Conservation (phyloP, 2,888 invertebrate species). For the Caenorhabditis imperialis region DNA sequence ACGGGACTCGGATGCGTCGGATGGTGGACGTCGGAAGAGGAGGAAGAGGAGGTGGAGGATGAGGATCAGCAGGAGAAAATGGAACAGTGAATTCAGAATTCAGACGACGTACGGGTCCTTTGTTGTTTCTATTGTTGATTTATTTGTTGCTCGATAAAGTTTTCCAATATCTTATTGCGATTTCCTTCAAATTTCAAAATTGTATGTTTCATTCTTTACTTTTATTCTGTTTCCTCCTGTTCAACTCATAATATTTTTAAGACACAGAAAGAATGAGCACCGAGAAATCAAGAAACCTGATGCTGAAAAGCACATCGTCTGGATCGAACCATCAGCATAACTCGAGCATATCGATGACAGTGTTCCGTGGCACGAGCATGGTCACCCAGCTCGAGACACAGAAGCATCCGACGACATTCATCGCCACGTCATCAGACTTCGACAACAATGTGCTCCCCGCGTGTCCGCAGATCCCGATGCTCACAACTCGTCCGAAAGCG, state of each 20-base stretch:
- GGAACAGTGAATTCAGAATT: not conserved
- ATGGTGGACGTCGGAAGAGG: conserved; percentile 70
- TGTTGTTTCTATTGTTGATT: conserved; percentile 10
- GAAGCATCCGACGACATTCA: conserved; percentile 40
- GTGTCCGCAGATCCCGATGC: conserved; percentile 19
- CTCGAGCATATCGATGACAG: conserved; percentile 17
- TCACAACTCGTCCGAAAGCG: not conserved
- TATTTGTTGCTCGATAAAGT: not conserved
- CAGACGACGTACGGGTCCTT: conserved; percentile 1
- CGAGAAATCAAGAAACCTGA: conserved; percentile 44
- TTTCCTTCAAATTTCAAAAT: no score
- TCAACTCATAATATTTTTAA: not conserved
- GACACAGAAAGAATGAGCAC: conserved; percentile 23
- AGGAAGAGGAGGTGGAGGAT: conserved; percentile 59
- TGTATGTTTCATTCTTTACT: no score
- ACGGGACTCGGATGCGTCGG: conserved; percentile 72
- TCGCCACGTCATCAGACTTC: conserved; percentile 31
- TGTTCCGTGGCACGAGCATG: conserved; percentile 31
- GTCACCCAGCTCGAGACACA: conserved; percentile 31
- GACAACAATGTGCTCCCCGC: conserved; percentile 39
- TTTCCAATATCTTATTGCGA: no score
- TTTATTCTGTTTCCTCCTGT: no score
- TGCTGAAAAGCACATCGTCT: conserved; percentile 40
- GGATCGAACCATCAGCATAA: conserved; percentile 6
- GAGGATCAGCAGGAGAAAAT: conserved; percentile 51